phyloP scores from a whole-genome alignment of 2,797 vertebrate genomes.

The Enoplosus armatus region DNA sequence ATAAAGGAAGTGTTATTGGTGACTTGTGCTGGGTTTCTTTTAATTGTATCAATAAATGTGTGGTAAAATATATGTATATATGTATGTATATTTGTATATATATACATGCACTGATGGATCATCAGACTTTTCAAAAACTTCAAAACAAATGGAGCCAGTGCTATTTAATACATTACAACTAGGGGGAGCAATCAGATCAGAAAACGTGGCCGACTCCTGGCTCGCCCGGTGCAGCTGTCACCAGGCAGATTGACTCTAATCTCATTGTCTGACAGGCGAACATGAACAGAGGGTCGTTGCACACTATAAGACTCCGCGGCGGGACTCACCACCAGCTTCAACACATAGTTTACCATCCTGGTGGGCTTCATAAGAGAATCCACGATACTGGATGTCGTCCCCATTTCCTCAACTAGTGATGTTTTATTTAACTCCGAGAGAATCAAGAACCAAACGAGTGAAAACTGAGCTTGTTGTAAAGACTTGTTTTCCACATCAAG shows the following conservation, averaged over 20 bases:
- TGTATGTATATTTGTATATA: no score
- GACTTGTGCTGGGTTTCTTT: not conserved
- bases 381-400: not conserved
- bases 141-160: not conserved
- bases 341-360: not conserved
- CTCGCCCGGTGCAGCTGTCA: constrained; percentile 51
- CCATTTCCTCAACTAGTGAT: not conserved
- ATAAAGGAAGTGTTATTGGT: not conserved
- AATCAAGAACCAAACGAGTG: not conserved
- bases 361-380: not conserved
- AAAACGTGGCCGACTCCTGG: not conserved
- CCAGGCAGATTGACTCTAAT: constrained; percentile 60
- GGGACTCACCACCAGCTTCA: not conserved
- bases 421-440: not conserved
- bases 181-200: constrained; percentile 67
- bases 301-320: not conserved
- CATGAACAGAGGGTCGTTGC: not conserved
- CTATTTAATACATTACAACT: constrained; percentile 27
- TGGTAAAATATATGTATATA: not conserved
- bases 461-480: not conserved
- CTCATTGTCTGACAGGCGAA: constrained; percentile 14
- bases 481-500: not conserved
- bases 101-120: no score
- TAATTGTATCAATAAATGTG: not conserved
- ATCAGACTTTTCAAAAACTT: no score